Percentiles rank a stretch among this genome's conserved stretches.
These are phyloP conservation scores for Felis chaus DNA, from an alignment of 2,113 vertebrate species.

Conservation along the genomic window DNA sequence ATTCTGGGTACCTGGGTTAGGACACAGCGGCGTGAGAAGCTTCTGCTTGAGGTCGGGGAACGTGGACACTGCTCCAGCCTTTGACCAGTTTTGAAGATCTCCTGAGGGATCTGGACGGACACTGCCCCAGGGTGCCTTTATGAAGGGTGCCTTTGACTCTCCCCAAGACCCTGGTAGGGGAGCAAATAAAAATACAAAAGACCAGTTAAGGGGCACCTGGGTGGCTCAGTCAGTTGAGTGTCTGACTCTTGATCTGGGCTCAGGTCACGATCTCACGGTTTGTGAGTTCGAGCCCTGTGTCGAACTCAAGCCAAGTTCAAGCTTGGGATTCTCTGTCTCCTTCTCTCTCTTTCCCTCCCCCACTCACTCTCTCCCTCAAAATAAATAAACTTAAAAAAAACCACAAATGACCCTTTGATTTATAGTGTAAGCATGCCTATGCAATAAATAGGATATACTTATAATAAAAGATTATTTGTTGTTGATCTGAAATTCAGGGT, in stretches of 20 bases:
- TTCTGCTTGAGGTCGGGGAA: neutral
- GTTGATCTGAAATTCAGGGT: neutral
- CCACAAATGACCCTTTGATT: neutral
- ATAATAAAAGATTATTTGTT: neutral
- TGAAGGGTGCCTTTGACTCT: neutral
- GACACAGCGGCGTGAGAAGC: neutral
- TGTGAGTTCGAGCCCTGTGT: too few relatives aligned
- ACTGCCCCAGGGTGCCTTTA: neutral
- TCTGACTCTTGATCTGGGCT: too few relatives aligned
- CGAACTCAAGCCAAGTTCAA: too few relatives aligned
- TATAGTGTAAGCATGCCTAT: neutral
- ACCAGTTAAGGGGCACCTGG: neutral
- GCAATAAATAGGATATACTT: neutral
- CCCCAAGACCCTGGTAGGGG: neutral
- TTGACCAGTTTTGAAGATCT: neutral
- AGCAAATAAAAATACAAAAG: neutral
- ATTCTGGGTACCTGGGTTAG: neutral
- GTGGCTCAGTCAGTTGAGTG: too few relatives aligned
- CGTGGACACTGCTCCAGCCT: rapidly evolving
- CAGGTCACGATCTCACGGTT: too few relatives aligned
- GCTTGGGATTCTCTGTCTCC: neutral
- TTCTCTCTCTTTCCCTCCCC: too few relatives aligned
- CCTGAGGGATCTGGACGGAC: neutral
- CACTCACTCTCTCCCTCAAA: too few relatives aligned
- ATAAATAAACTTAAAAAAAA: too few relatives aligned